Base-by-base conservation (phyloP, 2,888 invertebrate species). In the Volucella bombylans region DNA sequence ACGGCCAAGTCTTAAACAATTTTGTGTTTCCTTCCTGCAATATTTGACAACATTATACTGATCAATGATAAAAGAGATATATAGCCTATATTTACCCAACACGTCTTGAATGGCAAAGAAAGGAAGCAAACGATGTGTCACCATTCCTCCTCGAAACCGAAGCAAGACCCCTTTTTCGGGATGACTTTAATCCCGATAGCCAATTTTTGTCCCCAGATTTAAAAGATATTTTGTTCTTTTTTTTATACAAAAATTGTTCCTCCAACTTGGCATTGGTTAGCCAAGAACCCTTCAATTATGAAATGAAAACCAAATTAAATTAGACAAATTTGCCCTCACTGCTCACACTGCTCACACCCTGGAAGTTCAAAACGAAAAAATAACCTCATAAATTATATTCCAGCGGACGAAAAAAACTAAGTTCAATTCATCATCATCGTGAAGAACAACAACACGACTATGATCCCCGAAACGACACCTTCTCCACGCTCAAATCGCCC, bases 401-500 rank as follows among this genome's bases (percentile, higher is more conserved):
- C 1, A 31, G 6, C 6, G 8, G 15, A 39, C 18, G 38, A 69
- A 57, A 61, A 62, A 57, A 61, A 62, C 38, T 43, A 73, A 73
- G 47, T 39, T 68, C 82, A 73, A 78, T 82, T 78, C 54, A 82
- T 78, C 78, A 78, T 82, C 68, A 45, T 73, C 50, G 39, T 41
- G 61, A 52, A 12, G 14, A 49, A 9, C n/a, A 31, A 52, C 74
- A 23, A 23, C 18, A 69, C 69, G 31, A 31, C 31, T 31, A 73
- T 49, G 57, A 73, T 68, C 67, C 62, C 62, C 55, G 55, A 18
- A 72, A 82, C 54, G 54, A 82, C 82, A 82, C 78, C 78, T 83
- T 73, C 73, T 31, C 57, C 73, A 64, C 65, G 31, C 72, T 65
- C 23, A 52, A 23, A 43, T 71, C 67, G 59, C 79, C 54, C 79